Conservation (phyloP, 2,888 invertebrate species). For the Tetragonisca angustula region DNA sequence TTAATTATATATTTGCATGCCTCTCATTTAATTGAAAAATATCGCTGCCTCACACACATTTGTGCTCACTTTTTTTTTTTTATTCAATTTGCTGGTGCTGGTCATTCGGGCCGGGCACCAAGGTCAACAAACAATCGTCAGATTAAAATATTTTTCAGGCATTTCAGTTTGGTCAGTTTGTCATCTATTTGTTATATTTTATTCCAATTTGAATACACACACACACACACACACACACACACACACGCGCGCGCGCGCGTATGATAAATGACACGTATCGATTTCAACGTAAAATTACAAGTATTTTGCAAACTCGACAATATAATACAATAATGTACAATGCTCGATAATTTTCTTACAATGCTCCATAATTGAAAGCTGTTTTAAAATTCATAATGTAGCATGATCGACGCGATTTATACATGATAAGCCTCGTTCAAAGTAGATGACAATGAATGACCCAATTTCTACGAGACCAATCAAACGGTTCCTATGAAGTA, state of each 20-base stretch:
- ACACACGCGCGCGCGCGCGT: too few relatives aligned
- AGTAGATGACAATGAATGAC: slow-evolving; percentile 20
- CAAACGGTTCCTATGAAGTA: slow-evolving; percentile 47
- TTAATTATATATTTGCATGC: neutral
- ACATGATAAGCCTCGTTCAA: neutral
- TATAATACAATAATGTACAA: neutral
- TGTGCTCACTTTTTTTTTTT: neutral
- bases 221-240: too few relatives aligned
- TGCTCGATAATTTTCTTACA: neutral
- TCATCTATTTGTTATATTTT: neutral
- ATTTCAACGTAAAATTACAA: neutral
- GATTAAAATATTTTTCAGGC: neutral
- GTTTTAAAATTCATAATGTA: neutral
- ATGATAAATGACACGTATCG: too few relatives aligned
- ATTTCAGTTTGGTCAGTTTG: neutral
- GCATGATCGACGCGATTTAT: neutral
- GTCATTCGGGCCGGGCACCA: neutral
- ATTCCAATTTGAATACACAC: neutral
- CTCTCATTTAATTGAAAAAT: too few relatives aligned
- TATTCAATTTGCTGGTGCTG: neutral
- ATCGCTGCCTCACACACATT: too few relatives aligned
- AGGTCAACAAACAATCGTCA: neutral
- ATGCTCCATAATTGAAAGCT: neutral
- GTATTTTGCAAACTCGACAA: neutral
- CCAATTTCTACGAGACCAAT: slow-evolving; percentile 51